Evolutionary conservation across 2,113 vertebrate genomes (phyloP), one percentile per base, ranked within the genome.

Genomic region (Hymenochirus boettgeri): DNA sequence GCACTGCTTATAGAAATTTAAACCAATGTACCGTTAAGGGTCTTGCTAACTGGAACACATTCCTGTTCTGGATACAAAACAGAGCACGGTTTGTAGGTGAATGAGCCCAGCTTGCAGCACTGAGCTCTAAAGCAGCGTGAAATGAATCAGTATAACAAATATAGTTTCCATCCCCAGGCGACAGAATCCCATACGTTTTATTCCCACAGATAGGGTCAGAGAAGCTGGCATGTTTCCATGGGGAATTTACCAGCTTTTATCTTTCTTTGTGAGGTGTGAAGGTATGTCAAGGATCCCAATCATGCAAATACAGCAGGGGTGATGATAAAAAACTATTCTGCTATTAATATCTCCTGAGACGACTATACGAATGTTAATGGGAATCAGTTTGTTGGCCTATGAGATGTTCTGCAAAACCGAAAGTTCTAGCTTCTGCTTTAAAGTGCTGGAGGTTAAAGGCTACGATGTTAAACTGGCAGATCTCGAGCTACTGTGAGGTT

Each of bases 231-330:
- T 39, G 31, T 37, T 27, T 58, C 64, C 55, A n/a, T 2, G 12
- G 48, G 64, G 63, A 66, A 64, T 31, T 45, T 51, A 55, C 29
- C 42, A 66, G 55, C 55, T 66, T 66, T 58, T 66, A 66, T 58
- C 45, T 23, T 66, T 58, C 22, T 24, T 27, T 57, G 29, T 57
- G 55, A 66, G 64, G 45, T 66, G 55, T 58, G 45, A 66, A 66
- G 64, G 50, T 55, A 66, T 58, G 54, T 66, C 64, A 66, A 57
- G 29, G 64, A 66, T 58, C 29, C 27, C 51, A 58, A 66, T 58
- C 64, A 66, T 66, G 64, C 64, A 66, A 48, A 66, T 66, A 58
- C 48, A 46, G 26, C 31, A 25, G 26, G 27, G 31, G n/a, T 27
- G 27, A 27, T 50, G 54, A 66, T 51, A 57, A 66, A 35, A 35